Percentiles rank a stretch among this genome's conserved stretches.
Evolutionary conservation across 2,888 invertebrate species (phyloP).

Genomic region (Cataglyphis cursor): DNA sequence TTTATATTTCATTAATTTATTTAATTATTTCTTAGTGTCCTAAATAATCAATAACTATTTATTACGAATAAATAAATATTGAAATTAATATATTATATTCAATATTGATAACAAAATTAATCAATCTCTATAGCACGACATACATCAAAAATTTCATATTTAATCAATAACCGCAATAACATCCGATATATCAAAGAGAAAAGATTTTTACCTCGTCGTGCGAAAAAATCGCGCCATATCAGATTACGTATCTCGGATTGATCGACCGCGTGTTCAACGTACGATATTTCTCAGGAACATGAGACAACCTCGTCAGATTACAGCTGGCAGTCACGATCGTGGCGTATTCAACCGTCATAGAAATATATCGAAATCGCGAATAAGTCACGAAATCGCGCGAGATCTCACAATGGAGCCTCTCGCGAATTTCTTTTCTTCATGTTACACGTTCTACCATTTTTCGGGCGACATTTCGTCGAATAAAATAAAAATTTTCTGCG

Average conservation of each 20-base stretch:
- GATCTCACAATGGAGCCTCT: constrained; percentile 42
- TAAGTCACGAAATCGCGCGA: constrained; percentile 50
- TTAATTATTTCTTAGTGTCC: background rate
- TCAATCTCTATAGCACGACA: background rate
- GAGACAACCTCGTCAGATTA: constrained; percentile 52
- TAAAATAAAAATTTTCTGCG: constrained; percentile 36
- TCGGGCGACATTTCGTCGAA: constrained; percentile 42
- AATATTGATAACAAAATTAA: background rate
- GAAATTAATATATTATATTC: background rate
- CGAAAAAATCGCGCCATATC: constrained; percentile 35
- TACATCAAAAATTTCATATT: background rate
- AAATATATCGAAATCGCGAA: constrained; percentile 36
- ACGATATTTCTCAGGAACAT: constrained; percentile 45
- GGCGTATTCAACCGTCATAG: constrained; percentile 37
- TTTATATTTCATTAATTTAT: background rate
- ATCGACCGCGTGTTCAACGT: constrained; percentile 35
- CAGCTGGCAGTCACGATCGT: constrained; percentile 46
- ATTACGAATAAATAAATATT: background rate
- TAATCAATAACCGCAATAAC: background rate
- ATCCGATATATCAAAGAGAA: constrained; percentile 1
- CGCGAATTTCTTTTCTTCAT: constrained; percentile 29
- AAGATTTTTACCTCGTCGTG: constrained; percentile 13
- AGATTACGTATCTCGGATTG: constrained; percentile 50
- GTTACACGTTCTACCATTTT: constrained; percentile 35
- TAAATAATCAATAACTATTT: background rate